phyloP scores from a whole-genome alignment of 2,113 vertebrate species.

The Lota lota region DNA sequence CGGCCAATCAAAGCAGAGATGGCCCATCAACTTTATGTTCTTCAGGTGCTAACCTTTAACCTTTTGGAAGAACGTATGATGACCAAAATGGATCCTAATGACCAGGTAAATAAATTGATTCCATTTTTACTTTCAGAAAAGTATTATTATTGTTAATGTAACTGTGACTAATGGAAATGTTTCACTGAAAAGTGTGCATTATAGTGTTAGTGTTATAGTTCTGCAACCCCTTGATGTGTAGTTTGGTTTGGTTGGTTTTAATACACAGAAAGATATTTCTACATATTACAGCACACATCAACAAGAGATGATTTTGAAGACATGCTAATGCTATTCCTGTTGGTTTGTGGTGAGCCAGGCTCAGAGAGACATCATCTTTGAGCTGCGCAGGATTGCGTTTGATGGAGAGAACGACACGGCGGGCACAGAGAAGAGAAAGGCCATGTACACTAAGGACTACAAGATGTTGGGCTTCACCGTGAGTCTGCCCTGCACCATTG shows the following conservation, averaged over 20 bases:
- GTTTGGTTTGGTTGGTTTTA: no score
- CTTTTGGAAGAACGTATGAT: constrained; percentile 98
- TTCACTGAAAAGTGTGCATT: no score
- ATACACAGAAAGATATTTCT: no score
- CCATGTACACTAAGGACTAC: constrained; percentile 97
- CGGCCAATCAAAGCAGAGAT: constrained; percentile 99
- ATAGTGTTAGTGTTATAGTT: no score
- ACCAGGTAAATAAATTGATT: constrained; percentile 76
- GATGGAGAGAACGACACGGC: constrained; percentile 89
- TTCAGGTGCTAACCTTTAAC: constrained; percentile 97
- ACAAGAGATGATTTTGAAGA: no score
- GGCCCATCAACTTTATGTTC: constrained; percentile 97
- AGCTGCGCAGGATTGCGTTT: constrained; percentile 92
- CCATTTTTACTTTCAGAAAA: not conserved
- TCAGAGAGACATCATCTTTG: constrained; percentile 94
- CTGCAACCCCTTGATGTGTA: no score
- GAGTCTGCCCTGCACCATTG: constrained; percentile 45
- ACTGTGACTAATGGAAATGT: no score
- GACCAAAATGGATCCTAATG: constrained; percentile 98
- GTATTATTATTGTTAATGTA: not conserved
- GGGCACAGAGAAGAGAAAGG: constrained; percentile 92
- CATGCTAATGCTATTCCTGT: not conserved
- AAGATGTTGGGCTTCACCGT: constrained; percentile 98
- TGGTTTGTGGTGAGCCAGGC: constrained; percentile 65
- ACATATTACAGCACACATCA: no score